Conservation (phyloP, 2,888 invertebrate genomes). For the Cyclophora albipunctata region DNA sequence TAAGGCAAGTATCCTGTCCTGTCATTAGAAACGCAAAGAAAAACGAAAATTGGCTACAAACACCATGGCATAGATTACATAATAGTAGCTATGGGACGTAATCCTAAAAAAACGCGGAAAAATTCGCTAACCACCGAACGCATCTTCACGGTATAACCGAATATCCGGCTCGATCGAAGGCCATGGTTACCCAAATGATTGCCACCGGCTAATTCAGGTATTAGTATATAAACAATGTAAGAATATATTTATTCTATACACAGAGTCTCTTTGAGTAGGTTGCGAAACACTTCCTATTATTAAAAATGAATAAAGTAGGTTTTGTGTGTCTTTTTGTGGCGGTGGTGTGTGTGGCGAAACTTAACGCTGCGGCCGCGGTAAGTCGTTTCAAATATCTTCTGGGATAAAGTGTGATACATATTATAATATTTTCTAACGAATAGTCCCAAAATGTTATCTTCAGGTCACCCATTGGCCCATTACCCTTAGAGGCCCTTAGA, state of each 20-base stretch:
- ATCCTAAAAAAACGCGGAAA: conserved; percentile 5
- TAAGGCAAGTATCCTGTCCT: too few relatives aligned
- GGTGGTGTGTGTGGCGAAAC: conserved; percentile 9
- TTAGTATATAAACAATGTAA: conserved; percentile 11
- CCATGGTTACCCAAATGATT: conserved; percentile 14
- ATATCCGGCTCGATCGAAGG: conserved; percentile 28
- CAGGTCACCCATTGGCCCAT: too few relatives aligned
- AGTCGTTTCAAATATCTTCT: conserved; percentile 6
- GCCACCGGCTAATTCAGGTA: conserved; percentile 9
- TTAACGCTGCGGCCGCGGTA: conserved; percentile 15
- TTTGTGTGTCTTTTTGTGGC: conserved; percentile 13
- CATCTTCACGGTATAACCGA: conserved; percentile 17
- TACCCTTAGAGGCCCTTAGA: too few relatives aligned
- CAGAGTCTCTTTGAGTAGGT: neutral
- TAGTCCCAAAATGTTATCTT: too few relatives aligned
- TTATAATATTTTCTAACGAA: too few relatives aligned
- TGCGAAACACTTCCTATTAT: neutral
- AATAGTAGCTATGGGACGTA: too few relatives aligned
- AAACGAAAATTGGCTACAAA: too few relatives aligned
- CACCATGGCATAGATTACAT: too few relatives aligned
- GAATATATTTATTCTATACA: neutral
- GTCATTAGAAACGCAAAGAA: too few relatives aligned
- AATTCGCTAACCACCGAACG: conserved; percentile 3
- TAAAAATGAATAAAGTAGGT: conserved; percentile 14
- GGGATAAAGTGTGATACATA: too few relatives aligned